These are phyloP conservation scores for Clanis bilineata DNA, from an alignment of 2,888 invertebrate species.

Conservation along the genomic window DNA sequence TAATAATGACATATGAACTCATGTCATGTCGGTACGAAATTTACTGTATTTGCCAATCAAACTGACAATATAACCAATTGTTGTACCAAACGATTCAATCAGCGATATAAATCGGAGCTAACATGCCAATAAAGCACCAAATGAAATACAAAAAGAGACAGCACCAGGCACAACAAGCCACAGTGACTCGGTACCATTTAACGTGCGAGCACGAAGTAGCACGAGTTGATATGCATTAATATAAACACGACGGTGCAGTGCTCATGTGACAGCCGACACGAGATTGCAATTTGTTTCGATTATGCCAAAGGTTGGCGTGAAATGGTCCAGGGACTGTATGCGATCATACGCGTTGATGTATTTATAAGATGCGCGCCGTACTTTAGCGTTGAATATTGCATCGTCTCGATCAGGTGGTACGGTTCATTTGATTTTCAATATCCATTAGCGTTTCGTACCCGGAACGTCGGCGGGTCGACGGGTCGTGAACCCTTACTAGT, in stretches of 20 bases:
- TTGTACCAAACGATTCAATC: not conserved
- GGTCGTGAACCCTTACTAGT: not conserved
- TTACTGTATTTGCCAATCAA: not conserved
- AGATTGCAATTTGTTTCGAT: conserved; percentile 11
- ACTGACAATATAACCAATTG: not conserved
- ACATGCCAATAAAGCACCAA: not conserved
- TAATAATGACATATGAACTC: not conserved
- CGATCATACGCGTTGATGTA: not conserved
- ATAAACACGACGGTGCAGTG: not conserved
- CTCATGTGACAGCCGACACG: conserved; percentile 8
- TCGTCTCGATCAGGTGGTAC: not conserved
- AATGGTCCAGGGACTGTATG: conserved; percentile 5
- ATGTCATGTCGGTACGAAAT: not conserved
- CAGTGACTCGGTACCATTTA: not conserved
- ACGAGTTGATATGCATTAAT: conserved; percentile 6
- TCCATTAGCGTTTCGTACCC: not conserved
- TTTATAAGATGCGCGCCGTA: not conserved
- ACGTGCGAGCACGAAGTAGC: not conserved
- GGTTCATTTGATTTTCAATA: conserved; percentile 8
- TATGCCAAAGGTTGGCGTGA: not conserved
- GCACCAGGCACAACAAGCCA: not conserved
- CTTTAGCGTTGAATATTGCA: conserved; percentile 2
- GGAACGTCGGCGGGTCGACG: not conserved
- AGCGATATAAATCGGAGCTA: not conserved
- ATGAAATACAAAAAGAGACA: not conserved